These are phyloP conservation scores for Desmophyllum pertusum DNA, from an alignment of 92 coral and sea anemone genomes.

Conservation along the genomic window DNA sequence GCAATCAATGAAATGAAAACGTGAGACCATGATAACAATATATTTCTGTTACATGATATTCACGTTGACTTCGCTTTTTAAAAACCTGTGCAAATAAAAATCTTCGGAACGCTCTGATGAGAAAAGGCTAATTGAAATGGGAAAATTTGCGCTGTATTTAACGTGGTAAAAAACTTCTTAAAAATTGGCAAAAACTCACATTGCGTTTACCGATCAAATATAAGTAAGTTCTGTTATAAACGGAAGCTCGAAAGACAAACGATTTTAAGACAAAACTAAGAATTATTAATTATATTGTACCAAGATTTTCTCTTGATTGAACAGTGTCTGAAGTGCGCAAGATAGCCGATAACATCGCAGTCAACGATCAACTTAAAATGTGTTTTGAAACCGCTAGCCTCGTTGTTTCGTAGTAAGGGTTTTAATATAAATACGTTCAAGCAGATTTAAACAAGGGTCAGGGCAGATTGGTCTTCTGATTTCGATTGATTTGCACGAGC, in stretches of 20 bases:
- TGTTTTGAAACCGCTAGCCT: neutral
- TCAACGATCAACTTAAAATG: neutral
- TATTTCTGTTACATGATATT: constrained; percentile 13
- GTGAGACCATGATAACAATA: constrained; percentile 20
- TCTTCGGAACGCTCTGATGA: neutral
- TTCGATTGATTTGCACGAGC: neutral
- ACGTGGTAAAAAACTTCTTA: neutral
- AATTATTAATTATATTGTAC: constrained; percentile 6
- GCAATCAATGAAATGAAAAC: constrained; percentile 31
- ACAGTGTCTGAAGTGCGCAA: too few relatives aligned
- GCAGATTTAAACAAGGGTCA: neutral
- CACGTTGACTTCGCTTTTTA: neutral
- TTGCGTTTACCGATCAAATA: neutral
- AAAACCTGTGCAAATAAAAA: neutral
- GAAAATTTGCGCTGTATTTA: too few relatives aligned
- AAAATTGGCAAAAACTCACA: neutral
- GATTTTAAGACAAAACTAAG: constrained; percentile 3
- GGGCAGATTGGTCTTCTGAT: neutral
- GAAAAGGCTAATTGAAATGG: neutral
- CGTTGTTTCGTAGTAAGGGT: neutral
- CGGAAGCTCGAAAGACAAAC: constrained; percentile 20
- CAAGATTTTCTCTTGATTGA: too few relatives aligned
- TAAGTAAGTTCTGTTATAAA: neutral
- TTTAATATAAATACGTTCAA: neutral
- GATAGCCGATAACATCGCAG: neutral